Evolutionary conservation across 2,888 invertebrate genomes (phyloP), one percentile per base, ranked within the genome.

Genomic region (Dynastes maya): DNA sequence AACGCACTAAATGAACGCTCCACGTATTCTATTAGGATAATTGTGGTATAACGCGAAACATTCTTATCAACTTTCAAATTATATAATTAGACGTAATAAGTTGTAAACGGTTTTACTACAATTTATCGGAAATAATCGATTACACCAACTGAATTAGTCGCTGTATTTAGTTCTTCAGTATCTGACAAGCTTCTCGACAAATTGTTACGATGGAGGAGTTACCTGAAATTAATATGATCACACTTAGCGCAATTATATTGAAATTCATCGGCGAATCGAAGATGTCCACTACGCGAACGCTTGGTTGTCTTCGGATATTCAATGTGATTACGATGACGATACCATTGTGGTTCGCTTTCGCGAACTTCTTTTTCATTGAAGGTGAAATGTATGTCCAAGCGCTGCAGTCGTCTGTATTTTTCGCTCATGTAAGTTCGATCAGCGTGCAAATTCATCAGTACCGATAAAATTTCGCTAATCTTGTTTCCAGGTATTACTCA

Each of bases 331-430:
- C n/a, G 2, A 2, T 55, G n/a, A 6, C 16, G 55, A 16, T 55
- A 55, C 16, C 55, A 1, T 13, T 55, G n/a, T 55, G 55, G 55
- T 55, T 16, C 8, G 16, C 16, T 55, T 22, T 55, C 16, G 16
- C 16, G 55, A 55, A 55, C 13, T 55, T 55, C 55, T 55, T 55
- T 16, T n/a, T 55, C n/a, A 55, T 55, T 6, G 16, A 55, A n/a
- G 55, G 16, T n/a, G 55, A 55, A 55, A 16, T 55, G 16, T 55
- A 55, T 6, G 55, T 55, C 13, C 55, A 55, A 55, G 16, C 55
- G n/a, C 6, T 55, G 16, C 55, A 55, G 5, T 55, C 55, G 1
- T 55, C 55, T 13, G 4, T n/a, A 1, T 22, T 55, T 6, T n/a
- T 55, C 16, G n/a, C 29, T 8, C 32, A 63, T 9, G 63, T 29